phyloP scores from a whole-genome alignment of 2,888 invertebrate genomes.

The Ferdinandea cuprea region DNA sequence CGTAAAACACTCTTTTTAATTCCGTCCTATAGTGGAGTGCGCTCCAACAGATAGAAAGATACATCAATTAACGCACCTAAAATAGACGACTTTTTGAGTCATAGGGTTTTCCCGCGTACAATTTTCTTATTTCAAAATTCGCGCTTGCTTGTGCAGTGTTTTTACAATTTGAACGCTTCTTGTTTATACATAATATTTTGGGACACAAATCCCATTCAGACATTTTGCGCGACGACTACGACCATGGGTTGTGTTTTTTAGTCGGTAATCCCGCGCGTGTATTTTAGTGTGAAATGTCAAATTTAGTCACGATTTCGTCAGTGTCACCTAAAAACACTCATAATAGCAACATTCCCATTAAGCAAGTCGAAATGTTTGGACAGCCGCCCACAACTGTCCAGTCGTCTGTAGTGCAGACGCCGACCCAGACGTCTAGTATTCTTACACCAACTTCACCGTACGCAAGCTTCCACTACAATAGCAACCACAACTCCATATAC shows the following conservation, averaged over 20 bases:
- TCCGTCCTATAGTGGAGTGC: constrained; percentile 61
- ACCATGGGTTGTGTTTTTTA: constrained; percentile 7
- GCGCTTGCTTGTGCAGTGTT: constrained; percentile 10
- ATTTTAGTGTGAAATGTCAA: constrained; percentile 51
- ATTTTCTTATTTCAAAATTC: constrained; percentile 68
- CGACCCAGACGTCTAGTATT: constrained; percentile 59
- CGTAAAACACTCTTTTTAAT: constrained; percentile 35
- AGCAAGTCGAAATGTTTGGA: constrained; percentile 70
- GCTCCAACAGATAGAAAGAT: constrained; percentile 67
- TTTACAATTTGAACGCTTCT: constrained; percentile 32
- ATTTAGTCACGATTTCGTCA: constrained; percentile 49
- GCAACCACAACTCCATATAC: constrained; percentile 60
- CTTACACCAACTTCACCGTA: constrained; percentile 77
- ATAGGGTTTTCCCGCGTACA: constrained; percentile 82
- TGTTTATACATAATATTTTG: no score
- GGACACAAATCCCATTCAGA: constrained; percentile 31
- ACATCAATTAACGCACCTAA: constrained; percentile 72
- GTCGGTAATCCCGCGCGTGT: constrained; percentile 7
- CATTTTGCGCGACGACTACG: constrained; percentile 25
- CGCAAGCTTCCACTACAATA: constrained; percentile 69
- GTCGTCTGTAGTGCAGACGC: constrained; percentile 29
- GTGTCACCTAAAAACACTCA: constrained; percentile 30
- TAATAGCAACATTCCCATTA: constrained; percentile 38
- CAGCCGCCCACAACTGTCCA: constrained; percentile 56
- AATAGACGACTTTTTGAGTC: constrained; percentile 71